These are phyloP conservation scores for Tipula lateralis DNA, from an alignment of 2,888 invertebrate species.

Conservation along the genomic window DNA sequence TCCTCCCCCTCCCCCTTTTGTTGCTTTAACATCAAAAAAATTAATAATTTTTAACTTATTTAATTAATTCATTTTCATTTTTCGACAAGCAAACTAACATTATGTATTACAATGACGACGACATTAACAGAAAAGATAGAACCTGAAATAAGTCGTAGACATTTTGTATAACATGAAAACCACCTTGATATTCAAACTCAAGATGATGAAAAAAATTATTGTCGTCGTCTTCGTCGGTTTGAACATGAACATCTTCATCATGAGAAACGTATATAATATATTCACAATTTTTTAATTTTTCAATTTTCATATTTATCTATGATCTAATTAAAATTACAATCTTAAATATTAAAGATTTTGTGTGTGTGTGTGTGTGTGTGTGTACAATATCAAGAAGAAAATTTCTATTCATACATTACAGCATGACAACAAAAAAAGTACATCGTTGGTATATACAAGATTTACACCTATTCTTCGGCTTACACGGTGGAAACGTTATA, in stretches of 20 bases:
- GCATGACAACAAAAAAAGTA: neutral
- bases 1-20: too few relatives aligned
- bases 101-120: neutral
- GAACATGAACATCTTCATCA: neutral
- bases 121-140: neutral
- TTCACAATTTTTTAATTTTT: neutral
- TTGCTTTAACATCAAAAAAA: neutral
- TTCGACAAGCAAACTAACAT: neutral
- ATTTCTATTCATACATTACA: neutral
- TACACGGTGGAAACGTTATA: too few relatives aligned
- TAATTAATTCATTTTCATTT: constrained; percentile 9
- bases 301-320: neutral
- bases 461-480: too few relatives aligned
- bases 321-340: constrained; percentile 9
- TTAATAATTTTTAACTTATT: neutral
- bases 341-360: neutral
- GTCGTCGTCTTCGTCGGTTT: neutral
- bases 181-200: neutral
- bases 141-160: neutral
- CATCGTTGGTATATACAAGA: too few relatives aligned
- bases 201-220: neutral
- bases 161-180: neutral
- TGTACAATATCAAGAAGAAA: too few relatives aligned
- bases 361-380: neutral
- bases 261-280: neutral